These are phyloP conservation scores for Etheostoma nigrum DNA, from an alignment of 2,797 vertebrate genomes.

Conservation along the genomic window DNA sequence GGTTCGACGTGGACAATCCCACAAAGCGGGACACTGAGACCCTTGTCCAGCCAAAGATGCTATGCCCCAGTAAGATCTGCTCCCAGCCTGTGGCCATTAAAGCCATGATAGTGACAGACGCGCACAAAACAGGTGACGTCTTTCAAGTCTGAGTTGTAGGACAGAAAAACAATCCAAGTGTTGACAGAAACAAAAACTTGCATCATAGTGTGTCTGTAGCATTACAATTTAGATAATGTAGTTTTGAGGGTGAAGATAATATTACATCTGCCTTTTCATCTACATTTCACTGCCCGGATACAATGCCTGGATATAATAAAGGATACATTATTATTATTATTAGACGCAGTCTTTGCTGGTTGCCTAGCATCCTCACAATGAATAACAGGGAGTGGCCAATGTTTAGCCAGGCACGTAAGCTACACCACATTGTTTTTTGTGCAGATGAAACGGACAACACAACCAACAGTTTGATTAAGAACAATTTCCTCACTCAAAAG, in stretches of 20 bases:
- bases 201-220: too few relatives aligned
- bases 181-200: too few relatives aligned
- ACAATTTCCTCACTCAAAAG: too few relatives aligned
- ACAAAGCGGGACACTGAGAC: constrained; percentile 57
- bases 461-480: too few relatives aligned
- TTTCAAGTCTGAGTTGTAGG: constrained; percentile 61
- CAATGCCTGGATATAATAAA: too few relatives aligned
- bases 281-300: too few relatives aligned
- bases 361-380: background rate
- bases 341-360: background rate
- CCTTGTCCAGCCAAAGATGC: constrained; percentile 36
- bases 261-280: too few relatives aligned
- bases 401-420: background rate
- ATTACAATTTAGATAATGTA: too few relatives aligned
- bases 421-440: background rate
- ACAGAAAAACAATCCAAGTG: background rate
- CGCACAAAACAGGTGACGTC: constrained; percentile 46
- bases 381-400: background rate
- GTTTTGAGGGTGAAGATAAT: too few relatives aligned
- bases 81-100: constrained; percentile 65
- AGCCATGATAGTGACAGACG: constrained; percentile 51
- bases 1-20: constrained; percentile 69
- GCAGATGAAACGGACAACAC: background rate
- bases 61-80: constrained; percentile 54
- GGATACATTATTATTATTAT: too few relatives aligned